Evolutionary conservation across 1,140 invertebrate genomes (phyloP), one percentile per base, ranked within the genome.

Genomic region (Bombus confusus): DNA sequence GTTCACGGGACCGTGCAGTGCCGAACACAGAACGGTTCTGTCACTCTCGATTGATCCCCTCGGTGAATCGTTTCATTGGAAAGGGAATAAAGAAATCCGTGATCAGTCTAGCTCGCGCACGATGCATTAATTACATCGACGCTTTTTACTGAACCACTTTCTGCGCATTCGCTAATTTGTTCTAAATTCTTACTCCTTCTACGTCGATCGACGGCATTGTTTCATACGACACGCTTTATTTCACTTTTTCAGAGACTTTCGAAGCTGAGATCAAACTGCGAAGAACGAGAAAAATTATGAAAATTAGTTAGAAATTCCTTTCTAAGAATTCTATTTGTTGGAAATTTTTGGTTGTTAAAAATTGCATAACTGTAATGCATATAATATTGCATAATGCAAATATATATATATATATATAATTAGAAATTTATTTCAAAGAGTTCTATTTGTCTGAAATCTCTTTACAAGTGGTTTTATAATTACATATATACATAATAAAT

Each of bases 31-130:
- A 83, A 79, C 89, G 88, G 79, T 86, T 91, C 85, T 87, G 85
- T 87, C 86, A 92, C 92, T 91, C 89, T 89, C 80, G 91, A 92
- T 89, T 91, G 90, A 88, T 73, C 86, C 74, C 73, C 69, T 66
- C n/a, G 66, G 18, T 64, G 39, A 69, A 43, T 84, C 84, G 83
- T 86, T 90, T 85, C 86, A 88, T 80, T 80, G 68, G 83, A 74
- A 64, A 80, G 59, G 71, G 69, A 74, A 74, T 31, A 66, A 81
- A 85, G 69, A 81, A 85, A 85, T 66, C 31, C 3, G 18, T 28
- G 41, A 47, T 73, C 59, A n/a, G 68, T 5, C 18, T 52, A 52
- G 25, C 37, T 13, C 22, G 71, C 47, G 9, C 31, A 69, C 22
- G 8, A 6, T 8, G 12, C 43, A 10, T 13, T 83, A 68, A 78